Evolutionary conservation across 2,888 invertebrate species (phyloP), one percentile per base, ranked within the genome.

Genomic region (Rhagonycha fulva): DNA sequence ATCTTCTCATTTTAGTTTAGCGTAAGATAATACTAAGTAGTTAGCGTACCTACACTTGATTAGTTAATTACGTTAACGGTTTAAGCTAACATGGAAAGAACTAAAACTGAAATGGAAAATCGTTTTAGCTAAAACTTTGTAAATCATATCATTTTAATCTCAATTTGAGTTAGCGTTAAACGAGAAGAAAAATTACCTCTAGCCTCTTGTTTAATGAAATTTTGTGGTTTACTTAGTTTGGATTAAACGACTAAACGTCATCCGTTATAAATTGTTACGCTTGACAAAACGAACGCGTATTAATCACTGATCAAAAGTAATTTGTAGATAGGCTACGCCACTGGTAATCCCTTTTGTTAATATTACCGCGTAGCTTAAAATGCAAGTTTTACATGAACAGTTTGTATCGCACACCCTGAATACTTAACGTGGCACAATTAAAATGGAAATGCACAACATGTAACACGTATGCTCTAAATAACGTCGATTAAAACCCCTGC

Each of bases 401-500:
- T 47, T 47, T 47, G 47, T 47, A 47, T 47, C 47, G 66, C 71
- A 63, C 71, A 62, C 68, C 72, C 72, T 62, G 68, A 72, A 72
- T 72, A 72, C n/a, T 72, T 72, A 61, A 61, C 72, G 19, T 30
- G 68, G 47, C 67, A 72, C 71, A 68, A 72, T 72, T 72, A 68
- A 72, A 72, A 72, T 72, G 72, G 72, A 72, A 72, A 72, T 72
- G 72, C 72, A 72, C 67, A 72, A 72, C 71, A 72, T 72, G 71
- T 72, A 72, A 72, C 71, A 72, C 71, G 71, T 72, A 72, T 72
- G 71, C 71, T 60, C 71, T 47, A 72, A 66, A 72, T 72, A 72
- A 66, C 71, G 30, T 14, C 71, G 71, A 72, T 72, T 72, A 72
- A 72, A 67, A 47, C 67, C 71, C 30, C 66, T 30, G 66, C 14